Evolutionary conservation across 2,888 invertebrate species (phyloP).

Genomic region (Thelaira solivaga): DNA sequence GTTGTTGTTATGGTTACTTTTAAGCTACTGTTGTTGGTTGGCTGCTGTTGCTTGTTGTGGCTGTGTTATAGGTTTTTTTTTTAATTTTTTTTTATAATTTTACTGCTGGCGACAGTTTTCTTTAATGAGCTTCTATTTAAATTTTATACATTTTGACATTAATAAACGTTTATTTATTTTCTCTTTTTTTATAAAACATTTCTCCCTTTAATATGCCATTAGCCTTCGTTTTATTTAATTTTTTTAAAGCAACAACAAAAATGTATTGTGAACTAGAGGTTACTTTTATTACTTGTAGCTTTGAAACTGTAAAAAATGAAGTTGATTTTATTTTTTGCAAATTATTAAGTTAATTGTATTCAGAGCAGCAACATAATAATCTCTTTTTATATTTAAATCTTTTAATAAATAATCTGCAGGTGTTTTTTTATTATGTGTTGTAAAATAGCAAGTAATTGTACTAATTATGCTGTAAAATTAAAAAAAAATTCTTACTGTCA

Average conservation of each 20-base stretch:
- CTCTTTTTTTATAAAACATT: background rate
- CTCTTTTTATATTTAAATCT: background rate
- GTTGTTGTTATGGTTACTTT: background rate
- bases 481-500: no score
- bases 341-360: constrained; percentile 13
- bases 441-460: constrained; percentile 4
- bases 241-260: no score
- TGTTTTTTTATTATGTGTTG: background rate
- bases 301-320: background rate
- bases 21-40: background rate
- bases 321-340: constrained; percentile 6
- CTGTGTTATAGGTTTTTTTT: background rate
- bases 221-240: background rate
- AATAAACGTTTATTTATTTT: constrained; percentile 41
- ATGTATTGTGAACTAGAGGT: no score
- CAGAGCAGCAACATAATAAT: background rate
- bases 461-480: background rate
- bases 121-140: constrained; percentile 53
- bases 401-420: background rate
- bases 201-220: background rate
- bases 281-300: no score
- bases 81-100: background rate
- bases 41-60: background rate
- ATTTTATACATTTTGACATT: constrained; percentile 39
- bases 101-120: constrained; percentile 58